phyloP scores from a whole-genome alignment of 2,113 vertebrate genomes.

The Pelecanoides urinatrix region DNA sequence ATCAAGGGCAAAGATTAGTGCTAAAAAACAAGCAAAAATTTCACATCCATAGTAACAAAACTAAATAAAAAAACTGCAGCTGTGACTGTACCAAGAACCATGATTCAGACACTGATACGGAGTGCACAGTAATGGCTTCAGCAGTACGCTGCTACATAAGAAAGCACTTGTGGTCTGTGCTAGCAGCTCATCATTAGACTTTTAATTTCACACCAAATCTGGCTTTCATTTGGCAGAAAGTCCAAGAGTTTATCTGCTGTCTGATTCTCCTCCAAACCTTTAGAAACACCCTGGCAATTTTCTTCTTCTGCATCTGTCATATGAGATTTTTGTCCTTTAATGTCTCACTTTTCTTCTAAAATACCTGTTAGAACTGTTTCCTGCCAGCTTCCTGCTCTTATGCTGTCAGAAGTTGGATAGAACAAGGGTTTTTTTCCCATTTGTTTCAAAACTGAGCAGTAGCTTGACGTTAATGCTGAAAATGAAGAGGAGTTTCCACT shows the following conservation, averaged over 20 bases:
- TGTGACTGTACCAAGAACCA: neutral
- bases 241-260: neutral
- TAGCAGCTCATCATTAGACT: neutral
- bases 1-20: neutral
- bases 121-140: neutral
- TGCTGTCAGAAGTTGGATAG: neutral
- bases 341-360: neutral
- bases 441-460: neutral
- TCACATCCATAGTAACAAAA: neutral
- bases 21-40: neutral
- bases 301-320: neutral
- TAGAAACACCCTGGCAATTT: neutral
- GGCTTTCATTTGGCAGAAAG: neutral
- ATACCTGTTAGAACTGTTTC: neutral
- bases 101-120: rapidly evolving
- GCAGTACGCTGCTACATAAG: neutral
- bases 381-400: neutral
- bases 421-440: neutral
- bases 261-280: neutral
- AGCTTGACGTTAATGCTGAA: neutral
- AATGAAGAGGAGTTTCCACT: neutral
- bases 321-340: neutral
- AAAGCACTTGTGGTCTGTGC: neutral
- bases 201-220: neutral
- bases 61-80: neutral